Percentiles rank a stretch among this genome's conserved stretches.
Conservation (phyloP, 2,888 invertebrate genomes). For the Falcaria lacertinaria region DNA sequence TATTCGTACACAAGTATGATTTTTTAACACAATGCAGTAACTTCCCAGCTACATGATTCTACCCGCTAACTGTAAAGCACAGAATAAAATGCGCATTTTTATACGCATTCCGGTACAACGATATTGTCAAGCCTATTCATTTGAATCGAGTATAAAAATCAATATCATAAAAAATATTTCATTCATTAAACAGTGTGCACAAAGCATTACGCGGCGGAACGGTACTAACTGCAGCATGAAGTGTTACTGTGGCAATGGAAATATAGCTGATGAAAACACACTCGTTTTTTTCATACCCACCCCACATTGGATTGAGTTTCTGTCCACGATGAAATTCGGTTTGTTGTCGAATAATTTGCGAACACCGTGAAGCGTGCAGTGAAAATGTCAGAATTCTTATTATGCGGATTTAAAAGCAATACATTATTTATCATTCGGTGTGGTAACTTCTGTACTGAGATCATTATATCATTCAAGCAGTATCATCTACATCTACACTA, state of each 20-base stretch:
- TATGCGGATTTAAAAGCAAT: too few relatives aligned
- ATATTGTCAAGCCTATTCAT: not conserved
- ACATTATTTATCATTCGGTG: too few relatives aligned
- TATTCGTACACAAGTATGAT: too few relatives aligned
- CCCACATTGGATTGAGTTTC: slow-evolving; percentile 16
- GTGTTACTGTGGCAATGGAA: not conserved
- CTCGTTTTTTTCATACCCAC: not conserved
- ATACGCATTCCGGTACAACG: not conserved
- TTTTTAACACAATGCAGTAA: too few relatives aligned
- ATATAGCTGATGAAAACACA: not conserved
- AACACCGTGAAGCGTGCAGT: not conserved
- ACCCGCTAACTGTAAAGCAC: too few relatives aligned
- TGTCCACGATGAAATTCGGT: slow-evolving; percentile 12
- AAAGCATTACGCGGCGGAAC: not conserved
- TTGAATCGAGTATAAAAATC: not conserved
- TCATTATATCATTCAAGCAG: too few relatives aligned
- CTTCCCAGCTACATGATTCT: too few relatives aligned
- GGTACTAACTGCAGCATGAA: not conserved
- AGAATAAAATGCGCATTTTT: too few relatives aligned
- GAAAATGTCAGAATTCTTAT: too few relatives aligned
- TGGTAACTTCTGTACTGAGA: too few relatives aligned
- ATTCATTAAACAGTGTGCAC: not conserved
- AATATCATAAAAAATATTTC: not conserved
- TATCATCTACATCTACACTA: too few relatives aligned
- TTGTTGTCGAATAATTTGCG: not conserved